Base-by-base conservation (phyloP, 2,888 invertebrate genomes). In the Coleophora flavipennella region DNA sequence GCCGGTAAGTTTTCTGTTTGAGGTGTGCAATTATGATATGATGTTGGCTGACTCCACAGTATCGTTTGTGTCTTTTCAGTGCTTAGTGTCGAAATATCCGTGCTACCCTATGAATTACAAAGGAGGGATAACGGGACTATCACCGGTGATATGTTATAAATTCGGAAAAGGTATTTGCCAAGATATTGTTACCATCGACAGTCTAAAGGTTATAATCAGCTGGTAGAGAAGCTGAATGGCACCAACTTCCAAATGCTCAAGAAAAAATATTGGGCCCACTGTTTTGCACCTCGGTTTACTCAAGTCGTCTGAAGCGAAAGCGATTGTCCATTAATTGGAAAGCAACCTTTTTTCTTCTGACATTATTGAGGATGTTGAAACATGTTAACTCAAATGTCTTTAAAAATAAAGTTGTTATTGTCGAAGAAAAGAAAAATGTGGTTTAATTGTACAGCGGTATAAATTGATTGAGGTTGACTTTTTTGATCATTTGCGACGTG, bases 81-180 rank as follows among this genome's bases (percentile, higher is more conserved):
- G 27, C 9, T 27, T 27, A 9, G 27, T 9, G 27, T 27, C 27
- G 27, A 27, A 27, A 11, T 11, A n/a, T 11, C 12, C 32, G 32
- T 31, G 32, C 32, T 31, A n/a, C 32, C 32, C 32, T 31, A 31
- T 31, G 32, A 31, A 31, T 8, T 31, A 31, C 32, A 31, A 31
- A 31, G 32, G 32, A 31, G 32, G 32, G 11, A 31, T 31, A 31
- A 31, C 32, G 7, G 32, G 32, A 31, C 32, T n/a, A 12, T 31
- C 32, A 31, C 32, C 32, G 32, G 32, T 31, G 32, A 31, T 31
- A 11, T 31, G 65, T 60, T 27, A n/a, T n/a, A n/a, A n/a, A n/a
- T n/a, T n/a, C n/a, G n/a, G n/a, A n/a, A n/a, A n/a, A n/a, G n/a
- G n/a, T n/a, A n/a, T n/a, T n/a, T n/a, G n/a, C n/a, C n/a, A n/a